phyloP scores from a whole-genome alignment of 2,797 vertebrate genomes.

The Tapera naevia region DNA sequence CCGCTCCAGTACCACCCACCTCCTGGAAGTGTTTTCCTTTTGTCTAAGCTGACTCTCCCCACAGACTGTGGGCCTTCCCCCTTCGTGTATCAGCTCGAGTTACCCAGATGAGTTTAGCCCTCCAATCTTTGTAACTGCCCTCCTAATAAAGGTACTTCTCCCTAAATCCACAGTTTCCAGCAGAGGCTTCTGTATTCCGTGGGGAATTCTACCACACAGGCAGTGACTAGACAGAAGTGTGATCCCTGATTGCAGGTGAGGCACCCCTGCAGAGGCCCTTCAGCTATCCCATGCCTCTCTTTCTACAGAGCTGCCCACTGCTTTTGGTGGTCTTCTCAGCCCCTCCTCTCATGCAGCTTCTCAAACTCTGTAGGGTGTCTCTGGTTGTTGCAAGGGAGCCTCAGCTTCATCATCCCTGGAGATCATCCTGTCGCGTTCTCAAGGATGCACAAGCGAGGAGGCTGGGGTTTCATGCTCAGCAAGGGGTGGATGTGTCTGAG shows the following conservation, averaged over 20 bases:
- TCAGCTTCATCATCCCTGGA: not conserved
- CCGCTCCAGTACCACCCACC: not conserved
- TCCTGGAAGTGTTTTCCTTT: not conserved
- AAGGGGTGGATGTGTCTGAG: not conserved
- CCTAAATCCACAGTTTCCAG: not conserved
- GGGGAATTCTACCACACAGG: not conserved
- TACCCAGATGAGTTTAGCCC: not conserved
- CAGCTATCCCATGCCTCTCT: not conserved
- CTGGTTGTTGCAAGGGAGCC: not conserved
- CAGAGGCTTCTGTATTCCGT: not conserved
- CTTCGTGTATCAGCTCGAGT: not conserved
- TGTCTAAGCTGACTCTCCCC: not conserved
- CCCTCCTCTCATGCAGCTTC: not conserved
- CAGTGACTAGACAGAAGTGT: not conserved
- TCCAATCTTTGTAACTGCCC: not conserved
- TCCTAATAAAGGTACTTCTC: not conserved
- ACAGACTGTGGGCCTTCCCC: not conserved
- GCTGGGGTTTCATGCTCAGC: not conserved
- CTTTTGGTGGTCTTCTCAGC: not conserved
- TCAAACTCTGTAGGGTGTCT: not conserved
- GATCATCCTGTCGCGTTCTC: not conserved
- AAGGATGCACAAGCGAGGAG: not conserved
- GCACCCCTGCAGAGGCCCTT: not conserved
- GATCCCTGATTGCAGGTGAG: not conserved
- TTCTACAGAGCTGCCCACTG: not conserved